These are phyloP conservation scores for Psittacus erithacus DNA, from an alignment of 2,113 vertebrate genomes.

Conservation along the genomic window DNA sequence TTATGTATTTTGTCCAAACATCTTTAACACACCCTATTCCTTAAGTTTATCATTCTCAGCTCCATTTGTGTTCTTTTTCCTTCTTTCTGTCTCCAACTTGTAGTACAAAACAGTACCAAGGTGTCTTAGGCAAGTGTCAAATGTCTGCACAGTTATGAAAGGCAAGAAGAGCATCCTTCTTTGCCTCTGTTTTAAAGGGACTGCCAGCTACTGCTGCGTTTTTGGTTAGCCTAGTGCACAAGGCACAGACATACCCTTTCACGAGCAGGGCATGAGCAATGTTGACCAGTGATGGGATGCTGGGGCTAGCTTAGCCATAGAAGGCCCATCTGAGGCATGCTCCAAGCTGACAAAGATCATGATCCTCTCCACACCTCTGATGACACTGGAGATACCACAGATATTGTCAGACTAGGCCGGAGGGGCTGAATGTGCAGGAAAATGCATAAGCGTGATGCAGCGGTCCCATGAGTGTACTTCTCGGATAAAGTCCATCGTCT, in stretches of 20 bases:
- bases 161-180: not conserved
- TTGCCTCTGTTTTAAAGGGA: not conserved
- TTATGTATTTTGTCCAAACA: not conserved
- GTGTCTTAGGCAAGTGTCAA: not conserved
- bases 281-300: not conserved
- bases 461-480: accelerated
- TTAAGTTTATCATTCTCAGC: not conserved
- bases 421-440: not conserved
- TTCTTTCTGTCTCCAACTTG: not conserved
- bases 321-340: accelerated
- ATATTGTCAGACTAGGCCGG: not conserved
- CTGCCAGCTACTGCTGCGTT: too few species aligned
- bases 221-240: too few species aligned
- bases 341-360: not conserved
- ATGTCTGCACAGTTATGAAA: not conserved
- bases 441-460: accelerated
- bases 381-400: not conserved
- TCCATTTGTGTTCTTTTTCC: not conserved
- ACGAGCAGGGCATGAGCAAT: not conserved
- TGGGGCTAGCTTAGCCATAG: not conserved
- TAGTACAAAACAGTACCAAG: accelerated
- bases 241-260: too few species aligned
- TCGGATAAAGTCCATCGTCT: not conserved
- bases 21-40: not conserved
- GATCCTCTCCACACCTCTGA: not conserved